These are phyloP conservation scores for Clarias gariepinus DNA, from an alignment of 2,113 vertebrate species.

Conservation along the genomic window DNA sequence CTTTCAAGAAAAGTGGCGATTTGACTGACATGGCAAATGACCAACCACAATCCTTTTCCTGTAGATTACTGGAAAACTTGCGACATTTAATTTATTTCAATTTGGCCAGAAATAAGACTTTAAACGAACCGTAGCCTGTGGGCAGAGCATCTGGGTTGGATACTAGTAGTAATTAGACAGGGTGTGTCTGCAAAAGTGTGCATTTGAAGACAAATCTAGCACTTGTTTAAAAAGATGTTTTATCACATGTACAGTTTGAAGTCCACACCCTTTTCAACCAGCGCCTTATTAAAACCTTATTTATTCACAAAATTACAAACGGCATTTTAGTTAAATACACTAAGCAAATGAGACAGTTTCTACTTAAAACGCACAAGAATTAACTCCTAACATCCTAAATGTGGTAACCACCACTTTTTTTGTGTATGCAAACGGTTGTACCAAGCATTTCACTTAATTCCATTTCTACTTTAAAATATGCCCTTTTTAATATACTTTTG, in stretches of 20 bases:
- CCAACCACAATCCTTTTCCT: not conserved
- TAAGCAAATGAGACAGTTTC: not conserved
- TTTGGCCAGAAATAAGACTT: not conserved
- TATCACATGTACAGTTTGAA: not conserved
- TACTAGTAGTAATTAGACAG: not conserved
- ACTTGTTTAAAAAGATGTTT: not conserved
- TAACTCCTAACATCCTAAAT: not conserved
- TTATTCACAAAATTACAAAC: not conserved
- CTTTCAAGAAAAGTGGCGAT: not conserved
- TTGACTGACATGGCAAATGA: not conserved
- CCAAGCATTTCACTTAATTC: not conserved
- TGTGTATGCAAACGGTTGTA: too few species aligned
- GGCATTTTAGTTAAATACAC: not conserved
- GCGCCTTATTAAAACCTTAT: not conserved
- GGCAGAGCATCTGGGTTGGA: not conserved
- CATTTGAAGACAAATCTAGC: not conserved
- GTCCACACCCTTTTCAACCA: not conserved
- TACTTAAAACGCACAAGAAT: not conserved
- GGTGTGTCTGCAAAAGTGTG: not conserved
- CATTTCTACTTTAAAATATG: not conserved
- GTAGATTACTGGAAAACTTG: not conserved
- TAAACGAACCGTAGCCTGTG: not conserved
- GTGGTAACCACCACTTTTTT: not conserved
- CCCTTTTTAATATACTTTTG: not conserved
- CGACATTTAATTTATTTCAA: not conserved